A percentile compares a stretch with the other conserved stretches of the same genome.
phyloP scores from a whole-genome alignment of 2,113 vertebrate genomes.

The Ifrita kowaldi region DNA sequence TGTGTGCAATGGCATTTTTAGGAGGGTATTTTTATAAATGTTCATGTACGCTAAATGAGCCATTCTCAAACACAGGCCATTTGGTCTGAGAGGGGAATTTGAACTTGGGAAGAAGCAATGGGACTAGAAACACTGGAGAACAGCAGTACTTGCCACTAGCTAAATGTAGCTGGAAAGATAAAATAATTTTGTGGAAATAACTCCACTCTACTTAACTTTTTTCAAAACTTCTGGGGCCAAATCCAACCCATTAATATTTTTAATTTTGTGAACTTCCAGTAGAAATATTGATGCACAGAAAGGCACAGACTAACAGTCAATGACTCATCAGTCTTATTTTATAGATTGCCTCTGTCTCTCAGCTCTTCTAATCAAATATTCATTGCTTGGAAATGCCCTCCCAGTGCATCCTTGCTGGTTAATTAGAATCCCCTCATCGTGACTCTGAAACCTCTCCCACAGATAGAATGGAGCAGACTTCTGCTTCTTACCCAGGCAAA shows the following conservation, averaged over 20 bases:
- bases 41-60: background rate
- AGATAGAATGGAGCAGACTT: background rate
- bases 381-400: background rate
- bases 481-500: background rate
- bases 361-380: slow-evolving; percentile 1
- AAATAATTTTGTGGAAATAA: background rate
- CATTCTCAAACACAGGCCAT: background rate
- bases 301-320: background rate
- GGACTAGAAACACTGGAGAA: background rate
- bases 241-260: background rate
- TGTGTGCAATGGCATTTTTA: background rate
- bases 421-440: background rate
- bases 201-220: background rate
- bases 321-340: slow-evolving; percentile 30
- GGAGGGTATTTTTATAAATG: background rate
- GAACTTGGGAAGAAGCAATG: background rate
- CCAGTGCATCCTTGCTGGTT: background rate
- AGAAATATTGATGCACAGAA: background rate
- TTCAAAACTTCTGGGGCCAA: background rate
- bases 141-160: background rate
- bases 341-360: background rate
- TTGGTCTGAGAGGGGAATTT: background rate
- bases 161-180: background rate
- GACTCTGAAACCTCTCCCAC: background rate
- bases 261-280: background rate